Base-by-base conservation (phyloP, 2,888 invertebrate species). In the Belgica antarctica region DNA sequence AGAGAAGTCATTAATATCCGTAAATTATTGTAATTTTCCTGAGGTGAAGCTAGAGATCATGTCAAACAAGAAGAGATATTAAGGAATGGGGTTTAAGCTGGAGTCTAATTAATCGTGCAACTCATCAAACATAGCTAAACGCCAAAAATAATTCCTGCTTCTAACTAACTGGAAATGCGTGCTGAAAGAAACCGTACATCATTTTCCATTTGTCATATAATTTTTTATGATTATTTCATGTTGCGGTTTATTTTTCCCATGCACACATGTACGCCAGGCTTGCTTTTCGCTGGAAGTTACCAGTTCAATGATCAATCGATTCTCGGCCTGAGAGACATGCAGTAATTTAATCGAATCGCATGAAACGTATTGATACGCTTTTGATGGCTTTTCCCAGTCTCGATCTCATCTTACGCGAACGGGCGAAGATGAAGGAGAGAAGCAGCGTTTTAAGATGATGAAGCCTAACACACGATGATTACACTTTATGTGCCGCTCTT, bases 251-350 rank as follows among this genome's bases (percentile, higher is more conserved):
- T 52, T 52, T 52, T 52, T 52, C 7, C 22, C 52, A 17, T 52
- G 22, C 22, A 22, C 22, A 7, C 41, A 52, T 22, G 22, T 52
- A 22, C 22, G 52, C 22, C 22, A 31, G 34, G 2, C 52, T 22
- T 52, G 34, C 34, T 52, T 52, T 52, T 52, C 52, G 17, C 22
- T 52, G 28, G 28, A 61, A 61, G 25, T 61, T 61, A 61, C 10
- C 61, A 34, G 62, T 62, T 62, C 62, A 62, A 62, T 62, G 62
- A 62, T 62, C 62, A 34, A 62, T 62, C 34, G 28, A 34, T 34
- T 34, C 24, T 12, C 22, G 12, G n/a, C 22, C 5, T 17, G 7
- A 52, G 41, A 41, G 41, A 15, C 12, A n/a, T 15, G 41, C 12
- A 41, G 41, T 22, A 52, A 19, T 52, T 12, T 22, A 52, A 52